Conservation (phyloP, 35 echinoderm and acorn worm species). For the Stichopus chloronotus region DNA sequence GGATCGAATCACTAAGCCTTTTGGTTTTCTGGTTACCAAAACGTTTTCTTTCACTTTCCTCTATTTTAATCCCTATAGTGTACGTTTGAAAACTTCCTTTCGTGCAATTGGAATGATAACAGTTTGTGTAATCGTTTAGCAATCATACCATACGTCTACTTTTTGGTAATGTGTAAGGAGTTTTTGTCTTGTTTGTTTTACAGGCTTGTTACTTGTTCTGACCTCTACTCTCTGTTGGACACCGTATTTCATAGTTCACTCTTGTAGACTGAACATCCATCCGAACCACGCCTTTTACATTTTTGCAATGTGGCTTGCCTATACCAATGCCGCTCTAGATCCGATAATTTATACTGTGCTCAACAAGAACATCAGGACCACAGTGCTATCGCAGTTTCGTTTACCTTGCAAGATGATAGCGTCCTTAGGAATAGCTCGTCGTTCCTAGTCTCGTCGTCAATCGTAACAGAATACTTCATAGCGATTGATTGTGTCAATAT, state of each 20-base stretch:
- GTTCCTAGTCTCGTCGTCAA: too few species aligned
- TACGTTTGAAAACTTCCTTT: too few species aligned
- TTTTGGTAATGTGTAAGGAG: too few species aligned
- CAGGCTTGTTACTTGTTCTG: constrained; percentile 36
- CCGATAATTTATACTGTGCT: constrained; percentile 48
- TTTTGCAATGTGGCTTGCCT: constrained; percentile 45
- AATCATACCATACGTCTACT: too few species aligned
- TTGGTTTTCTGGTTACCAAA: too few species aligned
- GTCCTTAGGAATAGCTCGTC: background rate
- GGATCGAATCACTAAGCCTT: too few species aligned
- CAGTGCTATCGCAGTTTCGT: background rate
- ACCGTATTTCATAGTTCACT: constrained; percentile 55
- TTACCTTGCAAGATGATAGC: background rate
- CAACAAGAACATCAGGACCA: background rate
- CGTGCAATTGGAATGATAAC: too few species aligned
- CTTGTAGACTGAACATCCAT: background rate
- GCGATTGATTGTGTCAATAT: too few species aligned
- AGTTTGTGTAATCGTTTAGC: too few species aligned
- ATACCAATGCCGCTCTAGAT: constrained; percentile 38
- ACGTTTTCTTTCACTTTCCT: too few species aligned
- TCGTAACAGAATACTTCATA: too few species aligned
- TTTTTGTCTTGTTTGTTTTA: background rate
- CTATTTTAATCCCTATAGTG: too few species aligned
- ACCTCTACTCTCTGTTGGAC: constrained; percentile 56
- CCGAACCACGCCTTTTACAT: constrained; percentile 3